A percentile compares a stretch with the other conserved stretches of the same genome.
phyloP scores from a whole-genome alignment of 2,888 invertebrate genomes.

The Troides oblongomaculatus region DNA sequence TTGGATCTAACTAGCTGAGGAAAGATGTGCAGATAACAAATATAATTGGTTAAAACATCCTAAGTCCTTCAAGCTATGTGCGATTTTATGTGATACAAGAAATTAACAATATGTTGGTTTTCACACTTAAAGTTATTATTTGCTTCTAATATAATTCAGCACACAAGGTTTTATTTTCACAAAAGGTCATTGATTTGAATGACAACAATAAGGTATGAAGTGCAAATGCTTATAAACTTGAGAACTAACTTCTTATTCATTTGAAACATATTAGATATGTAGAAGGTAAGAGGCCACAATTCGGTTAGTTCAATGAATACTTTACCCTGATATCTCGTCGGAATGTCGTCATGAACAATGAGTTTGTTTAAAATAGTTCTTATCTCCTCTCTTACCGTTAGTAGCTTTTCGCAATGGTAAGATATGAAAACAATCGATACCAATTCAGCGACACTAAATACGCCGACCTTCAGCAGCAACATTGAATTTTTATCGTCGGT shows the following conservation, averaged over 20 bases:
- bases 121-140: no score
- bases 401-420: slow-evolving; percentile 50
- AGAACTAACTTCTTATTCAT: slow-evolving; percentile 61
- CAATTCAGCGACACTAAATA: slow-evolving; percentile 49
- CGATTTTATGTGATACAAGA: no score
- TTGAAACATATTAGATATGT: slow-evolving; percentile 56
- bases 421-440: slow-evolving; percentile 48
- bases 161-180: slow-evolving; percentile 29
- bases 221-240: slow-evolving; percentile 62
- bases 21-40: no score
- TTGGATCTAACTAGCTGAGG: no score
- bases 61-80: no score
- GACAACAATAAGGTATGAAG: slow-evolving; percentile 63
- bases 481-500: not conserved
- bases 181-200: slow-evolving; percentile 59
- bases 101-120: no score
- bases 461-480: not conserved
- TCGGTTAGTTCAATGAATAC: slow-evolving; percentile 61
- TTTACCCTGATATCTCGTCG: slow-evolving; percentile 59
- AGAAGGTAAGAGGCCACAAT: slow-evolving; percentile 49
- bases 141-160: no score
- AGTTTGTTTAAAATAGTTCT: slow-evolving; percentile 56
- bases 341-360: slow-evolving; percentile 59
- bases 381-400: slow-evolving; percentile 47
- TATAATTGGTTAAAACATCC: no score